Evolutionary conservation across 2,888 invertebrate species (phyloP), one percentile per base, ranked within the genome.

Genomic region (Tipula confusa): DNA sequence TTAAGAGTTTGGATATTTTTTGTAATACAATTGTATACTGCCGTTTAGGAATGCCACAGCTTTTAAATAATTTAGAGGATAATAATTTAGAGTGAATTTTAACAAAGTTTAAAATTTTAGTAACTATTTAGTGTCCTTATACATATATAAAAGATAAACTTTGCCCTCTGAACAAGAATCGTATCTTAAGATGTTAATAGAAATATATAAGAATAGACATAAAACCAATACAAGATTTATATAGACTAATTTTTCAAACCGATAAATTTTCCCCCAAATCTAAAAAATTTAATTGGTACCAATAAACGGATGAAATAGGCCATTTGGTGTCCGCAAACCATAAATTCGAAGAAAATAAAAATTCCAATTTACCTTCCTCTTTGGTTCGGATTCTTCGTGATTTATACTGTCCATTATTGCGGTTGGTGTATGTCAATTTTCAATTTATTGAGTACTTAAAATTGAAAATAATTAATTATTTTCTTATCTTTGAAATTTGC

Each of bases 391-490:
- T n/a, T n/a, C n/a, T n/a, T n/a, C n/a, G 18, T 64, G 24, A 64
- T 64, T 64, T 64, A 64, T 64, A 24, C 7, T 18, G 24, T 1
- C 64, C 64, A 64, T 64, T 64, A 64, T 2, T 64, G 64, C 24
- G 64, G 64, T 24, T 64, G 64, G 64, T 64, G 64, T 64, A 24
- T 64, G 64, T 24, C 64, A 64, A 64, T 64, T 64, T 64, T 64
- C 24, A 24, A 64, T 64, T 64, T 64, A 64, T 64, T 24, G 11
- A 24, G 1, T 24, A 64, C 64, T 64, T 64, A 24, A 64, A 64
- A 64, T n/a, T n/a, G n/a, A n/a, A n/a, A n/a, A n/a, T n/a, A n/a
- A n/a, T n/a, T n/a, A n/a, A n/a, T n/a, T n/a, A n/a, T n/a, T n/a
- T n/a, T n/a, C n/a, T n/a, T n/a, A n/a, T n/a, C n/a, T n/a, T n/a